phyloP scores from a whole-genome alignment of 2,888 invertebrate species.

The Xestia xanthographa region DNA sequence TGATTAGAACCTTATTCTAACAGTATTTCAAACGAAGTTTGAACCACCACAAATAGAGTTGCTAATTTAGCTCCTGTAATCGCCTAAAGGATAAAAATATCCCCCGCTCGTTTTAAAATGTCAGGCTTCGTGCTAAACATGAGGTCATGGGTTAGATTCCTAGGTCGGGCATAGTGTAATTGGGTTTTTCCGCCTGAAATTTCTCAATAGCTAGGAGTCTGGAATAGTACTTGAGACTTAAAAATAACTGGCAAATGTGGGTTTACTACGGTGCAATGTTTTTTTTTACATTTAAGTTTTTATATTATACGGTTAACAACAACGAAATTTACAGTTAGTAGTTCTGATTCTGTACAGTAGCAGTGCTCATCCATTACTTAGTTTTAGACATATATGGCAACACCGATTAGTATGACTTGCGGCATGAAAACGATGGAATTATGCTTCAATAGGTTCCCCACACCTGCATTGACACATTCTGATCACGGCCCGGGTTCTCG shows the following conservation, averaged over 20 bases:
- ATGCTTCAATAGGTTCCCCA: conserved; percentile 65
- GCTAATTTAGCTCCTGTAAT: too few species aligned
- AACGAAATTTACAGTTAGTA: background rate
- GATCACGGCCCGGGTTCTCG: conserved; percentile 66
- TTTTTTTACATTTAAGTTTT: too few species aligned
- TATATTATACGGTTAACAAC: background rate
- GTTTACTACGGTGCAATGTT: background rate
- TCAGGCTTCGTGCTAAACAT: background rate
- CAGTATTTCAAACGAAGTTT: too few species aligned
- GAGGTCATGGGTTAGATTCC: background rate
- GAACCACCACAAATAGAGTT: too few species aligned
- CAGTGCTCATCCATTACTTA: background rate
- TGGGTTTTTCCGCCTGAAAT: background rate
- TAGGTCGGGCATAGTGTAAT: background rate
- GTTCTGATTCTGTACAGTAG: too few species aligned
- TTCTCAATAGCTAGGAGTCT: background rate
- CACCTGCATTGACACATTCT: conserved; percentile 75
- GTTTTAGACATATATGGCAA: conserved; percentile 38
- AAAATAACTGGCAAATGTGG: background rate
- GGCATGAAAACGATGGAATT: conserved; percentile 9
- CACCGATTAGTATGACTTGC: conserved; percentile 63
- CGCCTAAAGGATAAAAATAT: too few species aligned
- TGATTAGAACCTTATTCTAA: too few species aligned
- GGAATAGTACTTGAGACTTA: background rate
- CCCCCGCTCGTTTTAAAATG: background rate